Percentiles rank a stretch among this genome's conserved stretches.
Evolutionary conservation across 64 coral and sea anemone genomes (phyloP).

Genomic region (Stichodactyla helianthus): DNA sequence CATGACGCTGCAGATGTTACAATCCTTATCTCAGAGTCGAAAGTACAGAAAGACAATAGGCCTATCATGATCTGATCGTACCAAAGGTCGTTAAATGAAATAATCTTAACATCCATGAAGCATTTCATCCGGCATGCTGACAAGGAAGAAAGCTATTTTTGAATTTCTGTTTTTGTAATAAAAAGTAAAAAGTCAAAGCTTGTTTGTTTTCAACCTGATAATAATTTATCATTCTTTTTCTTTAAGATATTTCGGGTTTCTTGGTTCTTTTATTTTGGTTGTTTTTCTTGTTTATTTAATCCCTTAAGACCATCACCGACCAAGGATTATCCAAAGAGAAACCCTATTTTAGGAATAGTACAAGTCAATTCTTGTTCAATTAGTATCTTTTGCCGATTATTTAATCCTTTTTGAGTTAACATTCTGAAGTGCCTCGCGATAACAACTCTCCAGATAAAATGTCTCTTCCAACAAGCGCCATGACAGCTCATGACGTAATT

Average conservation of each 20-base stretch:
- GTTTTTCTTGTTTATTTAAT: neutral
- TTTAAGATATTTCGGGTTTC: neutral
- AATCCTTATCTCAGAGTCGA: constrained; percentile 2
- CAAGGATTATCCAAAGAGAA: neutral
- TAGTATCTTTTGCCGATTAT: neutral
- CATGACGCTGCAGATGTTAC: neutral
- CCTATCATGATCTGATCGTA: neutral
- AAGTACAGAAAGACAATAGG: neutral
- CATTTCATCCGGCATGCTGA: no score
- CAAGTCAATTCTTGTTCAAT: constrained; percentile 9
- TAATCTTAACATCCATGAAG: neutral
- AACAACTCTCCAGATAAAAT: neutral
- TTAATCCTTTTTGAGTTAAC: constrained; percentile 18
- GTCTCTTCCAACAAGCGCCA: neutral
- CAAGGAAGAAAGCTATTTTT: no score
- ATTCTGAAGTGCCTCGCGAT: constrained; percentile 1
- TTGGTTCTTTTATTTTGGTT: neutral
- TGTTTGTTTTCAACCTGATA: neutral
- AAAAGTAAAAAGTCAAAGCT: no score
- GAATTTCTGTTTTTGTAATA: no score
- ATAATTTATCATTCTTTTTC: neutral
- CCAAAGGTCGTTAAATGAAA: constrained; percentile 4
- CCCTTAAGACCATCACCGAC: neutral
- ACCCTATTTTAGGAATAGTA: neutral
- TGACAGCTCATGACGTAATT: constrained; percentile 8